These are phyloP conservation scores for Ranitomeya variabilis DNA, from an alignment of 2,113 vertebrate species.

Conservation along the genomic window DNA sequence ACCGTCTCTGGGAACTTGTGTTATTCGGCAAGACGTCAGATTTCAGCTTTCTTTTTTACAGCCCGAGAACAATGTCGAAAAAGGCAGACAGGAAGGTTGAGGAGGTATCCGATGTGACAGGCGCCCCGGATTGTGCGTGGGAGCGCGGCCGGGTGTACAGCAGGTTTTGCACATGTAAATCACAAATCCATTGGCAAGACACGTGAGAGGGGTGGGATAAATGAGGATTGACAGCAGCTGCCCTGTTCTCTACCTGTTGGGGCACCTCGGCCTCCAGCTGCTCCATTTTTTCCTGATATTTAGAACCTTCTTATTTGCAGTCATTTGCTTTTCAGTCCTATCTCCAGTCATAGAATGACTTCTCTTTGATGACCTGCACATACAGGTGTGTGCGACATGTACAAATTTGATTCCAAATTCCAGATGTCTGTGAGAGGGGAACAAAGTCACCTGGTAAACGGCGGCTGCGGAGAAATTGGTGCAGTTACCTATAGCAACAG, in stretches of 20 bases:
- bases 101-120: conserved; percentile 44
- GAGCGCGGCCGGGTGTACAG: neutral
- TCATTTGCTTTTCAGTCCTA: neutral
- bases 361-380: neutral
- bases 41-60: conserved; percentile 33
- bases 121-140: neutral
- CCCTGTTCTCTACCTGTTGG: neutral
- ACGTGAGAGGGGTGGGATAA: conserved; percentile 2
- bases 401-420: no score
- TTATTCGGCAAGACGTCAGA: conserved; percentile 33
- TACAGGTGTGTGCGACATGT: no score
- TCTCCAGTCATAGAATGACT: neutral
- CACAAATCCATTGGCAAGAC: conserved; percentile 8
- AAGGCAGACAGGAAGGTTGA: neutral
- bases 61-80: neutral
- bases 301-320: neutral
- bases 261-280: conserved; percentile 7
- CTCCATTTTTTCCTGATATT: neutral
- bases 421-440: no score
- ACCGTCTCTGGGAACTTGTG: conserved; percentile 8
- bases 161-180: neutral
- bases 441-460: no score
- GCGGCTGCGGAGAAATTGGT: no score
- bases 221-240: neutral
- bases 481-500: no score